These are phyloP conservation scores for Corythornis cristatus DNA, from an alignment of 2,113 vertebrate genomes.

Conservation along the genomic window DNA sequence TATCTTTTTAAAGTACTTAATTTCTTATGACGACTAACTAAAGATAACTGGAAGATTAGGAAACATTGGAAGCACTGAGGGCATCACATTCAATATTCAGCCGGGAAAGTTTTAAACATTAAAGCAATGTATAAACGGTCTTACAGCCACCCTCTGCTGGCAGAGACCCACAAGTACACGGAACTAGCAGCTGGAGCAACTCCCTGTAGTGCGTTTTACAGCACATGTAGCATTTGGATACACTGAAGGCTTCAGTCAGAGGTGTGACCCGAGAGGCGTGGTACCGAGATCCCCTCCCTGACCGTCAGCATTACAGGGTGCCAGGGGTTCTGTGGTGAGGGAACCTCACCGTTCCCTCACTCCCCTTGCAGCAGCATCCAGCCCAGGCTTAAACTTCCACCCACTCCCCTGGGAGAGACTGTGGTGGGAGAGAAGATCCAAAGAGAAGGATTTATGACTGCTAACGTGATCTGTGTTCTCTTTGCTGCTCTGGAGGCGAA, in stretches of 20 bases:
- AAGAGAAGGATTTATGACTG: neutral
- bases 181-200: neutral
- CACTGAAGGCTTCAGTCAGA: neutral
- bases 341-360: neutral
- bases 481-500: neutral
- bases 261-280: rapidly evolving
- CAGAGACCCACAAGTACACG: neutral
- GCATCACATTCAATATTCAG: rapidly evolving
- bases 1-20: neutral
- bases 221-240: rapidly evolving
- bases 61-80: neutral
- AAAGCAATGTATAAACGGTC: rapidly evolving
- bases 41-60: neutral
- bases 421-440: rapidly evolving
- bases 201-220: rapidly evolving
- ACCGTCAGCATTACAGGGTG: rapidly evolving
- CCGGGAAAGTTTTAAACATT: neutral
- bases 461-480: rapidly evolving
- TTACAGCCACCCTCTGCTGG: neutral
- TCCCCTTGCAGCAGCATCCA: neutral
- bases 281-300: rapidly evolving
- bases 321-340: rapidly evolving
- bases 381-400: neutral
- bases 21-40: neutral
- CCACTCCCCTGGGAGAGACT: rapidly evolving